These are phyloP conservation scores for Acrossocheilus fasciatus DNA, from an alignment of 2,797 vertebrate species.

Conservation along the genomic window DNA sequence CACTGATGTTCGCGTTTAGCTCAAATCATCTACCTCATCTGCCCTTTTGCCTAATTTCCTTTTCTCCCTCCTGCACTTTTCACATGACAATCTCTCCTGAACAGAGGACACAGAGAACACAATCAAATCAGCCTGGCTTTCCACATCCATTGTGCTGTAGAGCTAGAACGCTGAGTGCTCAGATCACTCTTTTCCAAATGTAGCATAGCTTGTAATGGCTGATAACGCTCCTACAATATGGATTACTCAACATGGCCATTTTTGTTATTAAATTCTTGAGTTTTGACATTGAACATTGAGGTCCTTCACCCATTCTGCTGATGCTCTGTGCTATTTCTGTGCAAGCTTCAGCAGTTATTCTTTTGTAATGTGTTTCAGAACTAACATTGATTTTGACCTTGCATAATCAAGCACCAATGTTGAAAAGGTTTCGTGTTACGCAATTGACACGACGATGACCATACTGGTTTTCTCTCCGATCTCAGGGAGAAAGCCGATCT, in stretches of 20 bases:
- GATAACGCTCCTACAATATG: neutral
- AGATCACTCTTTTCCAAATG: slow-evolving; percentile 46
- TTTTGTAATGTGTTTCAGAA: slow-evolving; percentile 19
- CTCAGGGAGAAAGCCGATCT: slow-evolving; percentile 79
- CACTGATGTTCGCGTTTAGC: neutral
- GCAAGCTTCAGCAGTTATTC: slow-evolving; percentile 33
- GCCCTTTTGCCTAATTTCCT: slow-evolving; percentile 21
- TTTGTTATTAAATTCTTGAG: slow-evolving; percentile 3
- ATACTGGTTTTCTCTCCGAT: slow-evolving; percentile 32
- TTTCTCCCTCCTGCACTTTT: slow-evolving; percentile 24
- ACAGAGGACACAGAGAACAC: slow-evolving; percentile 5
- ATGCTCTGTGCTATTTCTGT: slow-evolving; percentile 15
- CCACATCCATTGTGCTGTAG: slow-evolving; percentile 14
- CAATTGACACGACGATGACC: neutral
- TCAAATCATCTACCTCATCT: slow-evolving; percentile 37
- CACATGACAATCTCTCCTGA: slow-evolving; percentile 50
- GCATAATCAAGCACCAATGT: neutral
- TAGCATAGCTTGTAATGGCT: slow-evolving; percentile 27
- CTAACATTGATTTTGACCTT: slow-evolving; percentile 4
- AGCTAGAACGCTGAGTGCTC: slow-evolving; percentile 22
- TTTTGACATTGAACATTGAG: slow-evolving; percentile 9
- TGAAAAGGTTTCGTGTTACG: neutral
- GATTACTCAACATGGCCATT: slow-evolving; percentile 4
- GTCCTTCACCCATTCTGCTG: slow-evolving; percentile 17
- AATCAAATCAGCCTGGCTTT: slow-evolving; percentile 28